Evolutionary conservation across 2,888 invertebrate species (phyloP).

Genomic region (Phoronis australis): DNA sequence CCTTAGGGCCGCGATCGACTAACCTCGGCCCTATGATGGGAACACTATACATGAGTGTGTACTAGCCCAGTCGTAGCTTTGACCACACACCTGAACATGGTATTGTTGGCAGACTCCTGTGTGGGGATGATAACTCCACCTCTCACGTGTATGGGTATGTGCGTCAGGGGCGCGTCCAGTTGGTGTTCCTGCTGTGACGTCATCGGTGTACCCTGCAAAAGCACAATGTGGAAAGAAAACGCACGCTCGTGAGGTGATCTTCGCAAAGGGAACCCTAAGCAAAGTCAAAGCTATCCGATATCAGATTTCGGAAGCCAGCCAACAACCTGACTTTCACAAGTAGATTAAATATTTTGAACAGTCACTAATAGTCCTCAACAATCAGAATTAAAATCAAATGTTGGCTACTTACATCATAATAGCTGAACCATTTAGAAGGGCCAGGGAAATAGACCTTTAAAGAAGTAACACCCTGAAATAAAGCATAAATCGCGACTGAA

Average conservation of each 20-base stretch:
- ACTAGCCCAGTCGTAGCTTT: too few species aligned
- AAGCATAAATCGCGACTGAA: not conserved
- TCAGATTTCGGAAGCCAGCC: too few species aligned
- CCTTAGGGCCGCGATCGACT: too few species aligned
- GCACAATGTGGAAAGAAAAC: too few species aligned
- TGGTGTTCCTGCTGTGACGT: not conserved
- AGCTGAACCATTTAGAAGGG: slow-evolving; percentile 21
- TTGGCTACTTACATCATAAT: slow-evolving; percentile 18
- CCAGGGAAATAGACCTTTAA: slow-evolving; percentile 23
- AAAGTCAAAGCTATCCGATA: too few species aligned
- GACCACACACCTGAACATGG: slow-evolving; percentile 11
- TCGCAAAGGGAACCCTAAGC: too few species aligned
- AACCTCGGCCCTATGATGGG: not conserved
- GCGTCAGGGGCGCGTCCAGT: not conserved
- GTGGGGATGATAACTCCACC: slow-evolving; percentile 26
- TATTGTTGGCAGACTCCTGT: slow-evolving; percentile 22
- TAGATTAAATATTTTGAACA: too few species aligned
- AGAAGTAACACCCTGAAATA: slow-evolving; percentile 14
- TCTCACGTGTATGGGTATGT: slow-evolving; percentile 21
- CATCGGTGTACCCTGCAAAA: slow-evolving; percentile 9
- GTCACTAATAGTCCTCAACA: too few species aligned
- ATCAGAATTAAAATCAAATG: too few species aligned
- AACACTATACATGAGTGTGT: too few species aligned
- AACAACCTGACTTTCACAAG: too few species aligned
- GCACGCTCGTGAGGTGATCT: slow-evolving; percentile 3